These are phyloP conservation scores for Delia radicum DNA, from an alignment of 1,140 invertebrate species.

Conservation along the genomic window DNA sequence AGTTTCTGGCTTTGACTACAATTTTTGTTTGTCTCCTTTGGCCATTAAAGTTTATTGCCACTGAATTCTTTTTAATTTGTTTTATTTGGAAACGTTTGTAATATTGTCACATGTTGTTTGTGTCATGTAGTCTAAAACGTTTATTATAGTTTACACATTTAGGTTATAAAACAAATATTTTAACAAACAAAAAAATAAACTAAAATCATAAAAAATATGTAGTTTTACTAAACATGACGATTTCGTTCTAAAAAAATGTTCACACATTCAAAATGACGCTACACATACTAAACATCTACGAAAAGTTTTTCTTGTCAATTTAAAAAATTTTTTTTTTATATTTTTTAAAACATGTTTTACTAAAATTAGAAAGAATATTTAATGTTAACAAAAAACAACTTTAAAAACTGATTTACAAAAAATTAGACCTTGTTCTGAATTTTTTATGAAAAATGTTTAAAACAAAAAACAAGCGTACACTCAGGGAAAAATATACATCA, in stretches of 20 bases:
- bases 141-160: background rate
- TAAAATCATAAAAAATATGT: background rate
- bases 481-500: too few relatives aligned
- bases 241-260: background rate
- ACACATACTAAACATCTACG: too few relatives aligned
- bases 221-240: background rate
- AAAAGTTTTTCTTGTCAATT: constrained; percentile 1
- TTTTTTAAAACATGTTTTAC: too few relatives aligned
- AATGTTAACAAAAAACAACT: background rate
- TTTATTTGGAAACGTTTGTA: too few relatives aligned
- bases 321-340: background rate
- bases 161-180: background rate
- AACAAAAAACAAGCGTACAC: too few relatives aligned
- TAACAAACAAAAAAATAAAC: background rate
- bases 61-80: too few relatives aligned
- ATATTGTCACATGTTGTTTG: background rate
- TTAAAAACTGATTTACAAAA: background rate
- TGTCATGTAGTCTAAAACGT: too few relatives aligned
- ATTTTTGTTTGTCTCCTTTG: too few relatives aligned
- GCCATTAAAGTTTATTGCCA: too few relatives aligned
- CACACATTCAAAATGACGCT: background rate
- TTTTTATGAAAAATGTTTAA: background rate
- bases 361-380: background rate
- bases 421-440: background rate
- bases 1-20: too few relatives aligned